These are phyloP conservation scores for Tetranychus piercei DNA, from an alignment of 2,888 invertebrate genomes.

Conservation along the genomic window DNA sequence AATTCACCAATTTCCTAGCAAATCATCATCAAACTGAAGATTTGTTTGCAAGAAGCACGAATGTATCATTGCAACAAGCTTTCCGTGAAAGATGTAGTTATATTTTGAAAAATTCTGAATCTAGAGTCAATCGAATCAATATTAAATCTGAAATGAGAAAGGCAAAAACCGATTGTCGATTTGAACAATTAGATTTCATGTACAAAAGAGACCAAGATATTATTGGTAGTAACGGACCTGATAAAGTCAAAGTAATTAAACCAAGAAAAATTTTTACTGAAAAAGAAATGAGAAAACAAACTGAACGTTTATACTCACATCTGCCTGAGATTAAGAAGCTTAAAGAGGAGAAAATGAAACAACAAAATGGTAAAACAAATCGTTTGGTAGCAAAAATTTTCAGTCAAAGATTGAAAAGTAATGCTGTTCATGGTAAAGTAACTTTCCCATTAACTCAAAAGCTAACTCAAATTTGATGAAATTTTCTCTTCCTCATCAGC, in stretches of 20 bases:
- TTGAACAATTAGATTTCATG: slow-evolving; percentile 11
- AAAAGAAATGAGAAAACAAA: slow-evolving; percentile 19
- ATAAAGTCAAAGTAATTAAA: slow-evolving; percentile 2
- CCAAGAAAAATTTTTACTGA: slow-evolving; percentile 17
- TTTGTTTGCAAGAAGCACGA: background rate
- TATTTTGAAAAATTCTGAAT: slow-evolving; percentile 12
- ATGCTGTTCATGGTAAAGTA: slow-evolving; percentile 17
- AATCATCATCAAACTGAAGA: background rate
- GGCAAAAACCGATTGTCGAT: slow-evolving; percentile 12
- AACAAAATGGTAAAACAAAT: slow-evolving; percentile 17
- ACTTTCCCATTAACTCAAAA: slow-evolving; percentile 16
- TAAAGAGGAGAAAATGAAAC: slow-evolving; percentile 7
- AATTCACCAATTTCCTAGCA: background rate
- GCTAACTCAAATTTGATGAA: background rate
- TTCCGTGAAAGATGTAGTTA: slow-evolving; percentile 11
- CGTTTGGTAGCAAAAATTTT: slow-evolving; percentile 20
- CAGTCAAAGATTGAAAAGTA: slow-evolving; percentile 18
- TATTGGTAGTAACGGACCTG: slow-evolving; percentile 8
- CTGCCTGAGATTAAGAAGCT: slow-evolving; percentile 17
- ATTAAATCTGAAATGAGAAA: slow-evolving; percentile 14
- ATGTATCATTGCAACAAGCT: slow-evolving; percentile 8
- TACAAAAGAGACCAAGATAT: background rate
- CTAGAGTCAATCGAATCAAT: slow-evolving; percentile 13
- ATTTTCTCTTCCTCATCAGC: no score
- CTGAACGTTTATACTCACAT: slow-evolving; percentile 15